phyloP scores from a whole-genome alignment of 2,113 vertebrate species.

The Heptranchias perlo region DNA sequence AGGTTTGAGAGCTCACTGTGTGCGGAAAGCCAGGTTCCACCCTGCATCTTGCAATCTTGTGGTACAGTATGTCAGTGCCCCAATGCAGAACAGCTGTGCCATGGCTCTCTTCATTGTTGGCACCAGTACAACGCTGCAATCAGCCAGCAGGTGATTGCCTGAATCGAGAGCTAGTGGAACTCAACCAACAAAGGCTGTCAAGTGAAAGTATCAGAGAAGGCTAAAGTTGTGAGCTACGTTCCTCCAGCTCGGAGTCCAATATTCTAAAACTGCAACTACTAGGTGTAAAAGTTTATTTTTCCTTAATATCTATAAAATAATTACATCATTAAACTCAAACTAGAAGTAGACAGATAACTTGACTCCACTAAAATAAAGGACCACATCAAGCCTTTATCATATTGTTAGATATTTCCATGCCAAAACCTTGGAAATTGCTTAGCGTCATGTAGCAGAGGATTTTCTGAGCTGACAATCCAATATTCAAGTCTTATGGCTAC shows the following conservation, averaged over 20 bases:
- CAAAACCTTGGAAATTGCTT: too few relatives aligned
- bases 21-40: neutral
- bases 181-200: too few relatives aligned
- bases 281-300: neutral
- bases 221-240: neutral
- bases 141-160: neutral
- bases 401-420: too few relatives aligned
- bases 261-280: neutral
- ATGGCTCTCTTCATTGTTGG: neutral
- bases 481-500: too few relatives aligned
- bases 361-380: neutral
- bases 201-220: neutral
- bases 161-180: neutral
- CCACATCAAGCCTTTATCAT: too few relatives aligned
- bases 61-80: neutral
- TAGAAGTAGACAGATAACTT: too few relatives aligned
- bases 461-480: too few relatives aligned
- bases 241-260: neutral
- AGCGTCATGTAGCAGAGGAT: too few relatives aligned
- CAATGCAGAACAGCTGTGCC: neutral
- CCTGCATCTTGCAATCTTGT: neutral
- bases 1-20: neutral
- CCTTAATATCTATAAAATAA: neutral
- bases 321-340: neutral
- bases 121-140: neutral